phyloP scores from a whole-genome alignment of 2,113 vertebrate species.

The Irena cyanogastra region DNA sequence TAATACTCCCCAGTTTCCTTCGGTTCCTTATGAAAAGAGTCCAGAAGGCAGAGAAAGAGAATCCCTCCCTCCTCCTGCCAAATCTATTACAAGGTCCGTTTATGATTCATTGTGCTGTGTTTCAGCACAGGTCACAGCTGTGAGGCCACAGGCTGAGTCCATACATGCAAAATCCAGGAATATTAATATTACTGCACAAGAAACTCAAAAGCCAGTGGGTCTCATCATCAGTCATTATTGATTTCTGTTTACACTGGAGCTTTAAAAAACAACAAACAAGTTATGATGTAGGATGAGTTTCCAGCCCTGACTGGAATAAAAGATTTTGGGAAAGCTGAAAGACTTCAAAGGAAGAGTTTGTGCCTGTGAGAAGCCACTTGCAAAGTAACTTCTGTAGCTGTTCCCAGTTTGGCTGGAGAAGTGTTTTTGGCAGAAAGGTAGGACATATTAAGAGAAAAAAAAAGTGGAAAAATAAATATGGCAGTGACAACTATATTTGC shows the following conservation, averaged over 20 bases:
- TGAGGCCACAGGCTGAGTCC: neutral
- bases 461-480: neutral
- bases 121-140: neutral
- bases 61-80: neutral
- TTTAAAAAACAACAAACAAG: neutral
- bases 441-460: neutral
- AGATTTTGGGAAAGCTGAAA: neutral
- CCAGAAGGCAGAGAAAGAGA: neutral
- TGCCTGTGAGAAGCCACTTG: neutral
- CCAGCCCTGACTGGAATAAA: neutral
- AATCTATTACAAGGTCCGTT: neutral
- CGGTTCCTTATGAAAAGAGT: neutral
- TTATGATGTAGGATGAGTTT: neutral
- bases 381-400: neutral
- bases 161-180: neutral
- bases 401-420: neutral
- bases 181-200: slow-evolving; percentile 29
- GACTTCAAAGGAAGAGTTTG: neutral
- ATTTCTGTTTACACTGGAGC: neutral
- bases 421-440: neutral
- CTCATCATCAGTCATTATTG: neutral
- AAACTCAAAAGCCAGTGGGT: neutral
- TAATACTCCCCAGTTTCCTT: neutral
- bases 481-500: neutral
- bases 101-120: neutral